Evolutionary conservation across 1,140 invertebrate species (phyloP), one percentile per base, ranked within the genome.

Genomic region (Pachyrhynchus sulphureomaculatus): DNA sequence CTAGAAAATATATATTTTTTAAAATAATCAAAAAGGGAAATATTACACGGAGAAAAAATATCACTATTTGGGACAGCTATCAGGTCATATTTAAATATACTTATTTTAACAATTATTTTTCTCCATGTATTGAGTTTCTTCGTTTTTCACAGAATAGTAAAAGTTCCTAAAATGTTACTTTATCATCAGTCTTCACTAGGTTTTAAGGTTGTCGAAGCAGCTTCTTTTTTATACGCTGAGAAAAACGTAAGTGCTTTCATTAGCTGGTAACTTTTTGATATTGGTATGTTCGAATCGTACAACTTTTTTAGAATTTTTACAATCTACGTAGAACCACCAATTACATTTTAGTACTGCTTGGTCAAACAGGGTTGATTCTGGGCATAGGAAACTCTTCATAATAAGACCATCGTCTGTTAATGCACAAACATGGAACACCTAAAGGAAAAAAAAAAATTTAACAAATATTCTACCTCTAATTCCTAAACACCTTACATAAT

Each of bases 301-400:
- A 92, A 78, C 47, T 82, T 83, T 64, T 83, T n/a, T 85, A 0
- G 90, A 91, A 26, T 84, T 82, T 76, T 90, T 89, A 75, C 92
- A 94, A 70, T 93, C 91, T 0, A 93, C 90, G 76, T 92, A 93
- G 77, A 93, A 92, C 89, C 90, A 93, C 90, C 91, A 93, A 72
- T 94, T 93, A 76, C 92, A 94, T 72, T 92, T 92, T 0, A 94
- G 79, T 48, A 94, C 91, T 2, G 90, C 90, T 73, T 92, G 89
- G 72, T 94, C 92, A 74, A 93, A 94, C 12, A 93, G 80, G 0
- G 92, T 94, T 13, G 88, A 92, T 75, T 93, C 90, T 0, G 92
- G 92, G 72, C 91, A 94, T 10, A 93, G 78, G 75, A 93, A 94
- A 32, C 90, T 92, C 68, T 93, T 93, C 84, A 92, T 91, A 20